Evolutionary conservation across 2,888 invertebrate genomes (phyloP).

Genomic region (Deilephila porcellus): DNA sequence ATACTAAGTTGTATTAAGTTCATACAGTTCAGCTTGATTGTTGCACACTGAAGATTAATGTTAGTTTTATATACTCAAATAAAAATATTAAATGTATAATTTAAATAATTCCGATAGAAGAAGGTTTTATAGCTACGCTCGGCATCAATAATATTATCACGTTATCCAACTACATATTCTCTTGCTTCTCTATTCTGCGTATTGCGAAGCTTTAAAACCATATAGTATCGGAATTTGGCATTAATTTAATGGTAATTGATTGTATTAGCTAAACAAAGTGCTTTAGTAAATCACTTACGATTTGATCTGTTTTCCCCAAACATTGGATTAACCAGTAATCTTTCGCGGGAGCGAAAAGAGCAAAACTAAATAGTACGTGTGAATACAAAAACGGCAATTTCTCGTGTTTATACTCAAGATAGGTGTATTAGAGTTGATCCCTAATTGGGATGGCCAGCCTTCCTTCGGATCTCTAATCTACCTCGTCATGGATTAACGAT

Average conservation of each 20-base stretch:
- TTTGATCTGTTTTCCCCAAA: neutral
- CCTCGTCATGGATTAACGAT: neutral
- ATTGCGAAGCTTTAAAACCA: no score
- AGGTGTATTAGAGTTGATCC: neutral
- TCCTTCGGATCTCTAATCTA: neutral
- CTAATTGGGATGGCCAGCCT: conserved; percentile 11
- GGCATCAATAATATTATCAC: no score
- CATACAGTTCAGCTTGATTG: no score
- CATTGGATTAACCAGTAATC: neutral
- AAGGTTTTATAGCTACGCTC: no score
- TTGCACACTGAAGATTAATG: no score
- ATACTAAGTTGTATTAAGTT: no score
- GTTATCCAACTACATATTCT: no score
- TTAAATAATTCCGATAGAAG: no score
- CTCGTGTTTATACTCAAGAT: conserved; percentile 9
- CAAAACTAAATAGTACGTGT: neutral
- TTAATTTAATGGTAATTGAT: neutral
- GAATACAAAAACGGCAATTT: conserved; percentile 4
- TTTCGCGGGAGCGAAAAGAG: neutral
- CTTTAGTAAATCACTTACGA: neutral
- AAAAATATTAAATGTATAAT: no score
- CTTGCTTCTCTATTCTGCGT: no score
- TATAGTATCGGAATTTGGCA: neutral
- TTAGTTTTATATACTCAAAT: no score
- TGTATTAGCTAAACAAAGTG: neutral